Conservation (phyloP, 35 echinoderm and acorn worm genomes). For the Lytechinus pictus region DNA sequence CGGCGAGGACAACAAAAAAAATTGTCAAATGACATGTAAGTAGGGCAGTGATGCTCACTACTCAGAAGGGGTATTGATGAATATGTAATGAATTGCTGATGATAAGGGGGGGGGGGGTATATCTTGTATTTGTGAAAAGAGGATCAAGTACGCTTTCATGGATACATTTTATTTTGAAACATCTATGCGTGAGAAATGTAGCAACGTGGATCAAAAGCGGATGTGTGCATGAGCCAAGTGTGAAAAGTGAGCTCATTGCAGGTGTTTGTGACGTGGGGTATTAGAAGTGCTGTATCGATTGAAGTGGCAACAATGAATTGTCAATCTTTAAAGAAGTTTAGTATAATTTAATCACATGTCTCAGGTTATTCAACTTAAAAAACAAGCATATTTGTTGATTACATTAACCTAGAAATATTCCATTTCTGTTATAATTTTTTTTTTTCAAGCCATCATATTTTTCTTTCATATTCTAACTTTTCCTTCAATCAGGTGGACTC, state of each 20-base stretch:
- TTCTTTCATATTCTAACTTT: background rate
- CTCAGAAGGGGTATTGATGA: background rate
- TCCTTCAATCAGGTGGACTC: too few relatives aligned
- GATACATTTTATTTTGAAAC: background rate
- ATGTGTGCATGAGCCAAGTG: background rate
- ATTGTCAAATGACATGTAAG: conserved; percentile 38
- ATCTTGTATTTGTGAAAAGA: background rate
- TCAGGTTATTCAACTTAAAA: background rate
- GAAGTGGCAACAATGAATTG: background rate
- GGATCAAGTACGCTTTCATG: background rate
- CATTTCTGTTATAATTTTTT: background rate
- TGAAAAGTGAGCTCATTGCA: background rate
- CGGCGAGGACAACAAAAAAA: conserved; percentile 6
- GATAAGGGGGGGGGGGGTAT: background rate
- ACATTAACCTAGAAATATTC: background rate
- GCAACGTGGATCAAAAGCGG: background rate
- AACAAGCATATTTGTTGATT: background rate
- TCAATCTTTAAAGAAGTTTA: background rate
- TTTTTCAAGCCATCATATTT: background rate
- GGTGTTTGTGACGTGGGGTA: background rate
- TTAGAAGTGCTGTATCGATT: background rate
- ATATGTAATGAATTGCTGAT: background rate
- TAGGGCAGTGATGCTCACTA: background rate
- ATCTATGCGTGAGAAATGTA: background rate
- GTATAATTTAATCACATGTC: background rate